Conservation (phyloP, 2,888 invertebrate species). For the Caenorhabditis sulstoni region DNA sequence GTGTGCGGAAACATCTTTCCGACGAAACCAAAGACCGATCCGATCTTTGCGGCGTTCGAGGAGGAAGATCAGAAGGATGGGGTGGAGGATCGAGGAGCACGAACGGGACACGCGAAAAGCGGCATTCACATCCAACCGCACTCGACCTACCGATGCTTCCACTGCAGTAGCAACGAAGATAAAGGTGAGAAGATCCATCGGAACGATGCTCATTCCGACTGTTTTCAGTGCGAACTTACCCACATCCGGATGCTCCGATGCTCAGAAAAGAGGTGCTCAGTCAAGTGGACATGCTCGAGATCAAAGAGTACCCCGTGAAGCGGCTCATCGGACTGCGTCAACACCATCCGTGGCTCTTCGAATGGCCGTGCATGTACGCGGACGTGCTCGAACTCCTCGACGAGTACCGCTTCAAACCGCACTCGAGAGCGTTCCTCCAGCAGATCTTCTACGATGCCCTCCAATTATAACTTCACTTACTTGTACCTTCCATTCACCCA, state of each 20-base stretch:
- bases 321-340: conserved; percentile 66
- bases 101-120: conserved; percentile 57
- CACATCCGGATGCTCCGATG: conserved; percentile 56
- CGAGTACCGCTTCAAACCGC: conserved; percentile 70
- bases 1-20: conserved; percentile 61
- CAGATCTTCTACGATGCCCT: conserved; percentile 72
- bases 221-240: conserved; percentile 40
- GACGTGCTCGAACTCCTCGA: conserved; percentile 73
- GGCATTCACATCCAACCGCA: conserved; percentile 60
- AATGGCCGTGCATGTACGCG: conserved; percentile 73
- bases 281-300: conserved; percentile 70
- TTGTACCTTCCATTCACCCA: background rate
- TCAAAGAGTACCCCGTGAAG: conserved; percentile 70
- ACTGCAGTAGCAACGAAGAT: conserved; percentile 61
- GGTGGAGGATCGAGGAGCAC: conserved; percentile 57
- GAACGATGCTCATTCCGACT: background rate
- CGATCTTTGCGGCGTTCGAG: conserved; percentile 27
- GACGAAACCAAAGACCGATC: conserved; percentile 32
- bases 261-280: conserved; percentile 64
- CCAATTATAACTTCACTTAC: conserved; percentile 44
- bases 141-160: conserved; percentile 65
- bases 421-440: conserved; percentile 69
- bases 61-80: conserved; percentile 21
- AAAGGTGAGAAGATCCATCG: conserved; percentile 23
- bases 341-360: conserved; percentile 66